Evolutionary conservation across 2,888 invertebrate species (phyloP).

Genomic region (Macropis europaea): DNA sequence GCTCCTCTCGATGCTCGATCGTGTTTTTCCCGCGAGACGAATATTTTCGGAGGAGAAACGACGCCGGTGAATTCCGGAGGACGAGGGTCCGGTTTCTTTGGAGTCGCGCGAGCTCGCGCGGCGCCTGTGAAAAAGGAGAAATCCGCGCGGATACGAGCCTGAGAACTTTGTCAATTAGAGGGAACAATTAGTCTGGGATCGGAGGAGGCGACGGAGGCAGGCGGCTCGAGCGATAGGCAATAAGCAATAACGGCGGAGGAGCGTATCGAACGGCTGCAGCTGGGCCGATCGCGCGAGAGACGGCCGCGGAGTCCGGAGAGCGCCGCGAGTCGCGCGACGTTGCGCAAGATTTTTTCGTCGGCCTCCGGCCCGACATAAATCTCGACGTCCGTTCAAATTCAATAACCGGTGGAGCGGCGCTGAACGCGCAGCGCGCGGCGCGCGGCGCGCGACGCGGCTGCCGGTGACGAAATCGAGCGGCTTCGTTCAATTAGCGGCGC

Average conservation of each 20-base stretch:
- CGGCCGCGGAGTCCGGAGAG: constrained; percentile 15
- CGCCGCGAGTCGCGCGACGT: constrained; percentile 16
- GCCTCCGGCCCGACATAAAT: constrained; percentile 18
- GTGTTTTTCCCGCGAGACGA: too few species aligned
- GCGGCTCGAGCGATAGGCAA: constrained; percentile 63
- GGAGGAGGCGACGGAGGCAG: constrained; percentile 19
- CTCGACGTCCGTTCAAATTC: constrained; percentile 15
- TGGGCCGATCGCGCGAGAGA: constrained; percentile 29
- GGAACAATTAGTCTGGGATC: constrained; percentile 73
- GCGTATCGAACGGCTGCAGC: too few species aligned
- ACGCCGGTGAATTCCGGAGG: constrained; percentile 44
- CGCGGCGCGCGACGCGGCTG: too few species aligned
- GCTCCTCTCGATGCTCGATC: neutral
- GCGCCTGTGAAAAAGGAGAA: constrained; percentile 30
- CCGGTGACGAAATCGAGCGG: constrained; percentile 22
- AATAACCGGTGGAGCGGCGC: constrained; percentile 30
- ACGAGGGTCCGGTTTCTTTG: constrained; percentile 47
- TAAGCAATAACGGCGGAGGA: constrained; percentile 70
- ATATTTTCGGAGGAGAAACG: constrained; percentile 24
- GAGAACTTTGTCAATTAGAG: constrained; percentile 78
- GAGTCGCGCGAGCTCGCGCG: neutral
- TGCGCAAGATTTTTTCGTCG: constrained; percentile 42
- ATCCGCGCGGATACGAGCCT: constrained; percentile 61
- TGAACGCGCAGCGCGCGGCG: too few species aligned
- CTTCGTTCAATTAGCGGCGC: constrained; percentile 2